A percentile compares a stretch with the other conserved stretches of the same genome.
phyloP scores from a whole-genome alignment of 2,888 invertebrate species.

The Sarcophaga variegata region DNA sequence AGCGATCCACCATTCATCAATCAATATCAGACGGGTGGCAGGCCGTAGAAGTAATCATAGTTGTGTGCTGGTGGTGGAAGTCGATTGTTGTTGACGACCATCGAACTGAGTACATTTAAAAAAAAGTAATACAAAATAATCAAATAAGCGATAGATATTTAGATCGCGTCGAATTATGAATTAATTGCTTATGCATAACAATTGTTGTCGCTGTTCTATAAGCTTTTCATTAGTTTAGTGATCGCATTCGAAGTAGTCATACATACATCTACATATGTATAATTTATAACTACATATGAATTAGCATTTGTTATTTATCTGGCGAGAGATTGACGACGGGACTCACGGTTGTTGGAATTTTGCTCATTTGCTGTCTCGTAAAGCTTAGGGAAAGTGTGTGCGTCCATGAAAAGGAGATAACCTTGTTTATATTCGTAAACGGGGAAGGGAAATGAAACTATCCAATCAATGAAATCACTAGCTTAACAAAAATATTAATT shows the following conservation, averaged over 20 bases:
- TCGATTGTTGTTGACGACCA: slow-evolving; percentile 40
- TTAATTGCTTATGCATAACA: slow-evolving; percentile 53
- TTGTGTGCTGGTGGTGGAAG: slow-evolving; percentile 13
- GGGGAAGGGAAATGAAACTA: slow-evolving; percentile 25
- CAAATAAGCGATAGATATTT: slow-evolving; percentile 43
- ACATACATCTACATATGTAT: slow-evolving; percentile 2
- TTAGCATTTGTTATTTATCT: slow-evolving; percentile 35
- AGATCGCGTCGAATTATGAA: slow-evolving; percentile 55
- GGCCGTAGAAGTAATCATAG: neutral
- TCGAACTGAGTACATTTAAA: neutral
- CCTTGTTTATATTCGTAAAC: slow-evolving; percentile 63
- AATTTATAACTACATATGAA: neutral
- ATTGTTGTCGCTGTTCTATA: neutral
- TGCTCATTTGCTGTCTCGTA: slow-evolving; percentile 43
- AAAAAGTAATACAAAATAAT: slow-evolving; percentile 15
- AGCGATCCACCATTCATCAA: slow-evolving; percentile 49
- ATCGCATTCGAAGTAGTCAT: slow-evolving; percentile 2
- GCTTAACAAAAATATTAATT: slow-evolving; percentile 24
- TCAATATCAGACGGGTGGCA: slow-evolving; percentile 43
- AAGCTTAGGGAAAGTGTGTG: slow-evolving; percentile 18
- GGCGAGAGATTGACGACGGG: neutral
- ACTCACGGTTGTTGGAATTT: slow-evolving; percentile 42
- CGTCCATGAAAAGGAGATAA: slow-evolving; percentile 65
- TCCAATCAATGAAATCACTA: slow-evolving; percentile 32
- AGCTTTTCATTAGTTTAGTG: neutral